These are phyloP conservation scores for Melanaphis sacchari DNA, from an alignment of 1,140 invertebrate species.

Conservation along the genomic window DNA sequence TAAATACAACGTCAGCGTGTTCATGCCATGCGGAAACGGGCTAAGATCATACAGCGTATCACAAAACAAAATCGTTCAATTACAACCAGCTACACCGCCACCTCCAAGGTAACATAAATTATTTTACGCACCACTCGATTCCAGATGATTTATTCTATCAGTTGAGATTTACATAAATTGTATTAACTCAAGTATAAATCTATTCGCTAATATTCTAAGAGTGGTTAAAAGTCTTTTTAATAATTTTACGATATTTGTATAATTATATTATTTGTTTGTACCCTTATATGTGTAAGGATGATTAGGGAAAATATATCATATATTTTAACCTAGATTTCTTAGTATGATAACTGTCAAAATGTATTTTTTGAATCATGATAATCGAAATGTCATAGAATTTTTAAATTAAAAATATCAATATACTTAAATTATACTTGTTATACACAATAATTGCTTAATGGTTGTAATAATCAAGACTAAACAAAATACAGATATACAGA, in stretches of 20 bases:
- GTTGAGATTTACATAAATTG: not conserved
- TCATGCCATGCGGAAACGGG: conserved; percentile 83
- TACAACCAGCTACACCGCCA: conserved; percentile 62
- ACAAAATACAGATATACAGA: too few species aligned
- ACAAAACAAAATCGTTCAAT: conserved; percentile 84
- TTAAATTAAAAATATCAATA: not conserved
- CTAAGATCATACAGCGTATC: conserved; percentile 83
- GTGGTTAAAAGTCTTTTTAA: too few species aligned
- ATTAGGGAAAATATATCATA: too few species aligned
- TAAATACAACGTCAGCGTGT: conserved; percentile 68
- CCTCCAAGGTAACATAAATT: conserved; percentile 26
- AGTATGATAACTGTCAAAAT: not conserved
- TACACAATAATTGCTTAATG: not conserved
- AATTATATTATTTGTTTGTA: too few species aligned
- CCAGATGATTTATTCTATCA: not conserved
- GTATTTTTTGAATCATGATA: too few species aligned
- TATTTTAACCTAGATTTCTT: not conserved
- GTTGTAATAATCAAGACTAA: too few species aligned
- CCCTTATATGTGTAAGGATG: too few species aligned
- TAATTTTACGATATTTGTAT: too few species aligned
- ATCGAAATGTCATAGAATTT: not conserved
- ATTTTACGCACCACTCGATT: not conserved
- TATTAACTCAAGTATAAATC: too few species aligned
- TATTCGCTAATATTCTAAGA: too few species aligned
- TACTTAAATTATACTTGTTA: not conserved